Evolutionary conservation across 2,797 vertebrate genomes (phyloP), one percentile per base, ranked within the genome.

Genomic region (Mormyrus hasselquistii): DNA sequence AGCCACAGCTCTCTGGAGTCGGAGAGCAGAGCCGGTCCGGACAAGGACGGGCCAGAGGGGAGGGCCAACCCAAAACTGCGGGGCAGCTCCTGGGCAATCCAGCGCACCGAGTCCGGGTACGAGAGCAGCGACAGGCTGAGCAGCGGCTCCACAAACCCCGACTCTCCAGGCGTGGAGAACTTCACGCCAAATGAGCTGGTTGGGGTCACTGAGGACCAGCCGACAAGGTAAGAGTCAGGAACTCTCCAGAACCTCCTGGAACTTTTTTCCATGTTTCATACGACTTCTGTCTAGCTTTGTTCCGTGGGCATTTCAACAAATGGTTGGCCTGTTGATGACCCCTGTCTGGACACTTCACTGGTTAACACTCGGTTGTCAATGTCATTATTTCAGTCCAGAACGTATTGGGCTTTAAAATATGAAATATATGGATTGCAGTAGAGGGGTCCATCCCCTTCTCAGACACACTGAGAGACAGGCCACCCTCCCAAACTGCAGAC

Each of bases 81-180:
- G 3, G 92, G 94, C 9, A 97, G 97, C 7, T 97, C 94, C 85
- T 98, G 98, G 97, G 98, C 97, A 89, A 97, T 98, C 90, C 98
- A 98, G 88, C 97, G 98, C 93, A 98, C 97, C 0, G 98, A 99
- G 93, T 99, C 98, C 4, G 98, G 98, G 0, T 99, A 98, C 1
- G 98, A 99, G 94, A 99, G 98, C 95, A 98, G 97, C 3, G 97
- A 99, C 89, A 94, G 97, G 49, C 95, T 98, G 91, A 98, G 98
- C 93, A 99, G 97, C 0, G 97, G 97, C 44, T 99, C 98, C 90
- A 96, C 97, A 88, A 97, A 97, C 90, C 95, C 97, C 0, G 98
- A 99, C 93, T 98, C 98, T 0, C 97, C 97, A 0, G 92, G 96
- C 22, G 93, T 95, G 0, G 97, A 98, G 87, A 96, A 96, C 91